These are phyloP conservation scores for Anarrhichthys ocellatus DNA, from an alignment of 2,113 vertebrate genomes.

Conservation along the genomic window DNA sequence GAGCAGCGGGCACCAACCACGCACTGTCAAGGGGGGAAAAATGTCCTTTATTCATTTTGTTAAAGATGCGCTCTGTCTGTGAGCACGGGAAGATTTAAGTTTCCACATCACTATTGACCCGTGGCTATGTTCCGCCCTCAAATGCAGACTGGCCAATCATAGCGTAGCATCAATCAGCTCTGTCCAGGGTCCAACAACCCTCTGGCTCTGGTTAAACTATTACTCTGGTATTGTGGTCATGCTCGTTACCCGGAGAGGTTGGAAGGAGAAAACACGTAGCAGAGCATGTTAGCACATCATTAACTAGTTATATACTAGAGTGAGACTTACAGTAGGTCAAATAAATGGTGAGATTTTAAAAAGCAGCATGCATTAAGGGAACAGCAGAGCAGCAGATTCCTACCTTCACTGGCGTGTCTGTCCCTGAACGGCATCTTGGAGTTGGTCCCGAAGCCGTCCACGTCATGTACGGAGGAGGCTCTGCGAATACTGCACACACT, in stretches of 20 bases:
- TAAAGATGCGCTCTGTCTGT: background rate
- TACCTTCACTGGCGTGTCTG: conserved; percentile 98
- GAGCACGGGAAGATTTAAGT: background rate
- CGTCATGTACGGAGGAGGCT: conserved; percentile 95
- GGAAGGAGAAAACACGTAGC: no score
- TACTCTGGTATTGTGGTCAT: no score
- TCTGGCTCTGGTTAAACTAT: no score
- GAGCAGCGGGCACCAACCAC: background rate
- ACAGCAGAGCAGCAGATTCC: conserved; percentile 5
- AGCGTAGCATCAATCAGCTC: background rate
- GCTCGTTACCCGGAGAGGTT: no score
- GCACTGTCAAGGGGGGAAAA: background rate
- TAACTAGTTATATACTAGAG: no score
- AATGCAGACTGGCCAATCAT: background rate
- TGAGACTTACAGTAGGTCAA: background rate
- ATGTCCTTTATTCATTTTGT: background rate
- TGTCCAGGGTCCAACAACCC: no score
- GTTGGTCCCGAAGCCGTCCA: conserved; percentile 90
- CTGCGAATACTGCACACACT: conserved; percentile 92
- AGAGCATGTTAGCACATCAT: background rate
- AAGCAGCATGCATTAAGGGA: no score
- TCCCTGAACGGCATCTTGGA: conserved; percentile 91
- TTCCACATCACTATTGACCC: background rate
- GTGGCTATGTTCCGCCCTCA: no score
- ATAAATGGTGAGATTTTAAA: background rate